Evolutionary conservation across 2,888 invertebrate species (phyloP).

Genomic region (Agrypnus murinus): DNA sequence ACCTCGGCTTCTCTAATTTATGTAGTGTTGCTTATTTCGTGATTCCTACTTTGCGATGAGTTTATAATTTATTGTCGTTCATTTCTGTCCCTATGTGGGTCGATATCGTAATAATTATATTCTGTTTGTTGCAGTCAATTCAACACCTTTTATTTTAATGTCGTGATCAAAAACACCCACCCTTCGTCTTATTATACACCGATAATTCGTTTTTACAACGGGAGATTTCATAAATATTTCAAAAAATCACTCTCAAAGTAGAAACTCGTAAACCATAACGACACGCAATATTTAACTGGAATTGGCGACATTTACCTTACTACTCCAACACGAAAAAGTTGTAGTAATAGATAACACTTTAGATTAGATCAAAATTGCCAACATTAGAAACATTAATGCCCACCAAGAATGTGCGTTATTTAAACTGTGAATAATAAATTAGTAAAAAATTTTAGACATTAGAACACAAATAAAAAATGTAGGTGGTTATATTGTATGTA

Average conservation of each 20-base stretch:
- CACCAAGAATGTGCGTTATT: too few species aligned
- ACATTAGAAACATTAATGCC: too few species aligned
- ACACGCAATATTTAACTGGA: slow-evolving; percentile 9
- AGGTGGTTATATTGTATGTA: too few species aligned
- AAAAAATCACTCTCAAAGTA: not conserved
- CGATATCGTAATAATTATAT: slow-evolving; percentile 31
- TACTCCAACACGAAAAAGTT: slow-evolving; percentile 7
- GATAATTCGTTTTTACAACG: slow-evolving; percentile 13
- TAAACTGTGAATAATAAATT: too few species aligned
- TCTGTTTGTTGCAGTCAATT: slow-evolving; percentile 11
- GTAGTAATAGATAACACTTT: slow-evolving; percentile 19
- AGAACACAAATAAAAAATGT: too few species aligned
- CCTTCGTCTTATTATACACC: slow-evolving; percentile 17
- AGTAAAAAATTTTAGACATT: too few species aligned
- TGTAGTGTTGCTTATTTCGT: slow-evolving; percentile 54
- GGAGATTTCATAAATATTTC: not conserved
- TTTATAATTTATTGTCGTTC: slow-evolving; percentile 43
- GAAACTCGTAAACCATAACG: slow-evolving; percentile 11
- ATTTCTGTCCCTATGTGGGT: slow-evolving; percentile 40
- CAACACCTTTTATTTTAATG: slow-evolving; percentile 35
- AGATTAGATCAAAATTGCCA: slow-evolving; percentile 4
- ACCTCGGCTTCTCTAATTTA: slow-evolving; percentile 55
- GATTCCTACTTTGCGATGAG: slow-evolving; percentile 46
- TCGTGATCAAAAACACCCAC: slow-evolving; percentile 36
- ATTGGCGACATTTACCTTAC: not conserved